phyloP scores from a whole-genome alignment of 2,797 vertebrate genomes.

The Cyclopterus lumpus region DNA sequence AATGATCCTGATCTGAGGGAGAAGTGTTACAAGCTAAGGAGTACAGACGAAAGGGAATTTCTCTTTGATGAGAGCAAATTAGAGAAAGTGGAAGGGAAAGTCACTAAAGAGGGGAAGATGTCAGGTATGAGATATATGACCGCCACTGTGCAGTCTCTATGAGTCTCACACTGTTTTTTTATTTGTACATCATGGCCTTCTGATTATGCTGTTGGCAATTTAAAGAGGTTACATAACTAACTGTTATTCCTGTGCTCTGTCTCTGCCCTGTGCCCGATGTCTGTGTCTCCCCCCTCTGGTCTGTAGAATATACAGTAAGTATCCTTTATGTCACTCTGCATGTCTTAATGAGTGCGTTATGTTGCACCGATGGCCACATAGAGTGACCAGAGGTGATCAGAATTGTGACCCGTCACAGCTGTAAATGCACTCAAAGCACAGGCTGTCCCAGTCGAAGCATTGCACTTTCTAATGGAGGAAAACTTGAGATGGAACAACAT shows the following conservation, averaged over 20 bases:
- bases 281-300: not conserved
- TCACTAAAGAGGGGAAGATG: not conserved
- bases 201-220: not conserved
- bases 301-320: constrained; percentile 80
- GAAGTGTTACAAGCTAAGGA: constrained; percentile 11
- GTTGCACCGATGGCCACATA: not conserved
- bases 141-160: not conserved
- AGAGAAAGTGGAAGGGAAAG: constrained; percentile 9
- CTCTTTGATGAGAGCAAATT: constrained; percentile 31
- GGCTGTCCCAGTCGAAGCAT: not conserved
- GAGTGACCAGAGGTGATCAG: not conserved
- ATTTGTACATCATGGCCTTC: not conserved
- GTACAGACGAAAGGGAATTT: constrained; percentile 27
- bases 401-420: not conserved
- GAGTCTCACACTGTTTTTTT: not conserved
- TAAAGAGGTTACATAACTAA: constrained; percentile 14
- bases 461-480: not conserved
- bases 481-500: not conserved
- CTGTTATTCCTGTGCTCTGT: constrained; percentile 41
- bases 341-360: not conserved
- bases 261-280: constrained; percentile 26
- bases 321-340: not conserved
- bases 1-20: constrained; percentile 33
- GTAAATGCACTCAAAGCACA: not conserved
- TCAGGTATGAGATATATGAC: not conserved